Evolutionary conservation across 2,888 invertebrate genomes (phyloP), one percentile per base, ranked within the genome.

Genomic region (Gari tellinella): DNA sequence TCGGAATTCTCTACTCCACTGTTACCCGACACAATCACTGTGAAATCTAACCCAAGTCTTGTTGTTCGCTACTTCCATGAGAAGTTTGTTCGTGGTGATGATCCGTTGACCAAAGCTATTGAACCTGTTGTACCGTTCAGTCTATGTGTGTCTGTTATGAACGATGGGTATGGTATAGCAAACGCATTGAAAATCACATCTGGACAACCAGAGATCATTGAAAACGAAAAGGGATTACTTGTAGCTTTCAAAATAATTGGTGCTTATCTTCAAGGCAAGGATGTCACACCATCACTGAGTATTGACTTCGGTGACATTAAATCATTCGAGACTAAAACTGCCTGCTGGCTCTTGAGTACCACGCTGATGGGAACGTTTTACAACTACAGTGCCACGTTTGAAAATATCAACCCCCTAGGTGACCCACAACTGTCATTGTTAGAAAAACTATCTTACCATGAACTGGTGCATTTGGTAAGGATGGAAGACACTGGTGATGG

Each of bases 141-240:
- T 31, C 69, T 86, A n/a, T 84, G 79, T 19, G 76, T 86, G 0
- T 68, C 82, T 53, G 72, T 86, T 0, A 72, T 60, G 41, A 86
- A 86, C 58, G 45, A 52, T 8, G 86, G 85, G 0, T 78, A 81
- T 62, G 85, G 86, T 8, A 17, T 72, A 15, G 85, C 86, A 5
- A 70, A 68, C 10, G 72, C 76, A 17, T 41, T 86, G 15, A 65
- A 74, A 48, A 83, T 86, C 23, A 73, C 84, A 10, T 85, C 86
- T 12, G 83, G 78, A n/a, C 85, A 86, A 53, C 86, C 86, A 8
- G 82, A 85, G 64, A 86, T 86, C 31, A 81, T 85, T 31, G 86
- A 85, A 67, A 86, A 86, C 49, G 83, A 85, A 31, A 85, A 86
- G 58, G 85, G 86, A n/a, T 53, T 85, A 17, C 53, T 84, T 10